phyloP scores from a whole-genome alignment of 2,113 vertebrate species.

The Pangasianodon gigas region DNA sequence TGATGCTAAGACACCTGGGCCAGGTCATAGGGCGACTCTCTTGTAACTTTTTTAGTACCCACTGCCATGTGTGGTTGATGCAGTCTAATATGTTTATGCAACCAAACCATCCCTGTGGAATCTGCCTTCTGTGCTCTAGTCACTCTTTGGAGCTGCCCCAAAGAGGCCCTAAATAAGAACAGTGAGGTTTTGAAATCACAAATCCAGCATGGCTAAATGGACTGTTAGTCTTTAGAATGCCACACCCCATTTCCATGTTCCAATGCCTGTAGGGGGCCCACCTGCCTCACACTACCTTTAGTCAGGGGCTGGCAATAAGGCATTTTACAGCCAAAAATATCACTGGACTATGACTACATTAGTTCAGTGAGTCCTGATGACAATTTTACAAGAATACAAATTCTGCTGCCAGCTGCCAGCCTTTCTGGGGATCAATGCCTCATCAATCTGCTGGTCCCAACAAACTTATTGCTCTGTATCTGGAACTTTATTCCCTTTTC shows the following conservation, averaged over 20 bases:
- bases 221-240: not conserved
- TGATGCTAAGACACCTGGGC: not conserved
- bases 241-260: not conserved
- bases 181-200: not conserved
- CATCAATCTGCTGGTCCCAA: not conserved
- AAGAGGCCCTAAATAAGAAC: not conserved
- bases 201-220: not conserved
- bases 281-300: not conserved
- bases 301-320: not conserved
- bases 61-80: not conserved
- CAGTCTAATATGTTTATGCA: not conserved
- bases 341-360: not conserved
- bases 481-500: not conserved
- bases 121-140: not conserved
- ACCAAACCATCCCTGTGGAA: not conserved
- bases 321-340: not conserved
- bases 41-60: not conserved
- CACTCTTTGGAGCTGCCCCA: not conserved
- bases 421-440: not conserved
- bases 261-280: not conserved
- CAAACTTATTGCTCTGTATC: not conserved
- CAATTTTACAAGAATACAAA: not conserved
- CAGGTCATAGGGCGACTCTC: not conserved
- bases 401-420: not conserved
- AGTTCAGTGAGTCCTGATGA: slow-evolving; percentile 3